Percentiles rank a stretch among this genome's conserved stretches.
Evolutionary conservation across 2,888 invertebrate species (phyloP).

Genomic region (Cosmorhoe ocellata): DNA sequence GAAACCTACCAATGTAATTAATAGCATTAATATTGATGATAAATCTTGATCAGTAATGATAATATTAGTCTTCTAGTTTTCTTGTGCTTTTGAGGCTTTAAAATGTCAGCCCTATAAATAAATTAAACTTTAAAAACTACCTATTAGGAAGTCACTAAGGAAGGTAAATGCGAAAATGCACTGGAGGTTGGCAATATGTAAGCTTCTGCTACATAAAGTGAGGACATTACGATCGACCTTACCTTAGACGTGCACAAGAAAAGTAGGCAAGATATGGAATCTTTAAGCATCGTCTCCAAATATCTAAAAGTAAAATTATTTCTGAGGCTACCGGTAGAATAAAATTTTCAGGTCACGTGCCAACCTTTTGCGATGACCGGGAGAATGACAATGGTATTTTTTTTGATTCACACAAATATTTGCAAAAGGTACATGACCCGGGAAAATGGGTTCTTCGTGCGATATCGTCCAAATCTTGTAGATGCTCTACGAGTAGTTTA

Average conservation of each 20-base stretch:
- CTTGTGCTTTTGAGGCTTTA: too few species aligned
- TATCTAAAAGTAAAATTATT: conserved; percentile 14
- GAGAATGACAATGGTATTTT: conserved; percentile 19
- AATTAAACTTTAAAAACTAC: too few species aligned
- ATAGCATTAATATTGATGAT: too few species aligned
- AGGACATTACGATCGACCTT: neutral
- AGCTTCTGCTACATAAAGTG: neutral
- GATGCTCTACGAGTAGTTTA: too few species aligned
- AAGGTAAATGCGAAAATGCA: neutral
- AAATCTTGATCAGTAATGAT: too few species aligned
- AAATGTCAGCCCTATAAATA: too few species aligned
- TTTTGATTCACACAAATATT: conserved; percentile 22
- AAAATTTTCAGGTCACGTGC: conserved; percentile 21
- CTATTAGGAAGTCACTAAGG: too few species aligned
- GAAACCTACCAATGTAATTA: too few species aligned
- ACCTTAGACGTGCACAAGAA: neutral
- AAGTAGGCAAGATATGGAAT: conserved; percentile 7
- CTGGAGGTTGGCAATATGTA: neutral
- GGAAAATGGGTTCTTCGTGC: neutral
- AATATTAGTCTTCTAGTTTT: too few species aligned
- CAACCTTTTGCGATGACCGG: conserved; percentile 22
- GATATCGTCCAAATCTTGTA: neutral
- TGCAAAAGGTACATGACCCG: conserved; percentile 2
- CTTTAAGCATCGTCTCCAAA: conserved; percentile 12
- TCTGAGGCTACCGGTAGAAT: neutral